Evolutionary conservation across 1,140 invertebrate genomes (phyloP).

Genomic region (Neelides sp.): DNA sequence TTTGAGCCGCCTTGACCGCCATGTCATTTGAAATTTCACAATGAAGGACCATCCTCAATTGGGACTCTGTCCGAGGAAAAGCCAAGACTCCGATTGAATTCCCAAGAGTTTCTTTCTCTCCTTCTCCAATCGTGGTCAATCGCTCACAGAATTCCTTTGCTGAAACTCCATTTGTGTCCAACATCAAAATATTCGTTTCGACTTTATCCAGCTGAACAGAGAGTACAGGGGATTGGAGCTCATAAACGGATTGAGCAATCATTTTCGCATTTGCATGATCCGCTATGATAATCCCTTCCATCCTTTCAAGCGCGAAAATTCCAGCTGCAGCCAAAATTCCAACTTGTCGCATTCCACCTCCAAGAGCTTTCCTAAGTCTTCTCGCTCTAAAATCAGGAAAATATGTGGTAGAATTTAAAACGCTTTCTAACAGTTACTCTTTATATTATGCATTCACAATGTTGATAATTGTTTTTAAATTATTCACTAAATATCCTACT

Average conservation of each 20-base stretch:
- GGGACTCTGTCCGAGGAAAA: slow-evolving; percentile 40
- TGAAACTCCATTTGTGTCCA: slow-evolving; percentile 45
- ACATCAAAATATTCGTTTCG: slow-evolving; percentile 66
- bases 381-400: slow-evolving; percentile 56
- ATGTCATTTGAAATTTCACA: slow-evolving; percentile 51
- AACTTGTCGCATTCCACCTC: slow-evolving; percentile 81
- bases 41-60: slow-evolving; percentile 52
- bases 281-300: slow-evolving; percentile 49
- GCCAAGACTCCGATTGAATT: slow-evolving; percentile 44
- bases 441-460: background rate
- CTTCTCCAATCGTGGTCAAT: slow-evolving; percentile 43
- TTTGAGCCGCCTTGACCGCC: slow-evolving; percentile 48
- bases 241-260: slow-evolving; percentile 53
- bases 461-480: background rate
- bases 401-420: too few relatives aligned
- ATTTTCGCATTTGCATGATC: slow-evolving; percentile 60
- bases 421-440: background rate
- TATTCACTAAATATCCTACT: slow-evolving; percentile 41
- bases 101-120: slow-evolving; percentile 38
- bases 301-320: slow-evolving; percentile 62
- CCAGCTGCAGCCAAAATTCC: slow-evolving; percentile 81
- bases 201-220: slow-evolving; percentile 50
- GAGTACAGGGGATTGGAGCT: slow-evolving; percentile 37
- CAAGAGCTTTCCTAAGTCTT: slow-evolving; percentile 67
- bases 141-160: slow-evolving; percentile 45